Evolutionary conservation across 2,888 invertebrate species (phyloP).

Genomic region (Notodonta dromedarius): DNA sequence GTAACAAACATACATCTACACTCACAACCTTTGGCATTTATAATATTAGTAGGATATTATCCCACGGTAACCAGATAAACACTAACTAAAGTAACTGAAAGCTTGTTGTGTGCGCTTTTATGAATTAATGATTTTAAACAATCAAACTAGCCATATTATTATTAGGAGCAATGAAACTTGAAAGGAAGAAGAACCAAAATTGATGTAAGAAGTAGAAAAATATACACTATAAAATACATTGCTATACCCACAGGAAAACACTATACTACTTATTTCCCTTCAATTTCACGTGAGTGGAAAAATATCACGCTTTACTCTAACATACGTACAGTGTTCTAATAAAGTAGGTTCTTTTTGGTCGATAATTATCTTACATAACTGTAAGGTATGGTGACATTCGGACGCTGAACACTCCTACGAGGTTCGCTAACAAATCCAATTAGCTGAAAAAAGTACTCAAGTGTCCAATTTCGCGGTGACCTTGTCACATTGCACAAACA

Average conservation of each 20-base stretch:
- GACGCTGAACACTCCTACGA: background rate
- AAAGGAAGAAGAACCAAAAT: no score
- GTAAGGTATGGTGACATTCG: background rate
- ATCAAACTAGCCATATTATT: no score
- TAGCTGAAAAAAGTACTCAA: conserved; percentile 18
- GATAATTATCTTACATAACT: background rate
- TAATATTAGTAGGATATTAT: no score
- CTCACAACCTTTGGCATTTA: no score
- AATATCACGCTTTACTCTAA: background rate
- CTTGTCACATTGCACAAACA: conserved; percentile 15
- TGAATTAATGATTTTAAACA: no score
- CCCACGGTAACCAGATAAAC: no score
- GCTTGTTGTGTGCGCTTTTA: no score
- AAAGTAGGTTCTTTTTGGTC: background rate
- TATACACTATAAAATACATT: no score
- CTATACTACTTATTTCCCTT: background rate
- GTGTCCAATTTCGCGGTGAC: conserved; percentile 15
- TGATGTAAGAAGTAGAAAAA: no score
- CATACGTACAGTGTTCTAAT: background rate
- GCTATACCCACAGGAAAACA: background rate
- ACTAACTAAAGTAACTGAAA: no score
- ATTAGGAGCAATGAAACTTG: no score
- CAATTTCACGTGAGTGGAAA: background rate
- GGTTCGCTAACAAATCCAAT: conserved; percentile 20
- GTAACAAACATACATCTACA: no score